Evolutionary conservation across 2,888 invertebrate species (phyloP), one percentile per base, ranked within the genome.

Genomic region (Hemistola chrysoprasaria): DNA sequence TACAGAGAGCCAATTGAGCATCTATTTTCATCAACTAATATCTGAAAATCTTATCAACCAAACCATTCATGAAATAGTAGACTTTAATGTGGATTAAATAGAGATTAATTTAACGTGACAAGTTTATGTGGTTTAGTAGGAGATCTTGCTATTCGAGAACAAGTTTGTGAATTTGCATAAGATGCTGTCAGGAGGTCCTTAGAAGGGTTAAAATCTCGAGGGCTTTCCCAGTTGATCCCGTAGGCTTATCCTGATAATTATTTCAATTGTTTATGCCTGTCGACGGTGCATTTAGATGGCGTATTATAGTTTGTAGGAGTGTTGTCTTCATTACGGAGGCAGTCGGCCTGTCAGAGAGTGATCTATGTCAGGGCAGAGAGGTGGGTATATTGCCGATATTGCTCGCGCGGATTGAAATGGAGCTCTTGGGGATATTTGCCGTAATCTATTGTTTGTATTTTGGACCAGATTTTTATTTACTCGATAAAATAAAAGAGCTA

Each of bases 181-280:
- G 87, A 82, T 73, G 78, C 76, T 85, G 87, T 82, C 86, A 82
- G 76, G 25, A 40, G 28, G 62, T 69, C 65, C 75, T 76, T 68
- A 69, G 83, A 88, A 86, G 87, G 87, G 87, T 86, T 85, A 72
- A 74, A 79, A 79, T 79, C 86, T 83, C 84, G 66, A 79, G 87
- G 86, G 85, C 78, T 80, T 79, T 77, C 69, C 64, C 45, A 57
- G 69, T 60, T 82, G 82, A 86, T 86, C 86, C 84, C 61, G 71
- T 67, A 63, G 74, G 82, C 80, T 88, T 87, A 88, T 84, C 84
- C 85, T 78, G 86, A 87, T 88, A 88, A 88, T 88, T 88, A 88
- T 88, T 87, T 88, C 86, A 86, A 88, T 86, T 88, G 88, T 87
- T 88, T 86, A 85, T 86, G 85, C 85, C 78, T 84, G 86, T 86